These are phyloP conservation scores for Apus apus DNA, from an alignment of 2,113 vertebrate genomes.

Conservation along the genomic window DNA sequence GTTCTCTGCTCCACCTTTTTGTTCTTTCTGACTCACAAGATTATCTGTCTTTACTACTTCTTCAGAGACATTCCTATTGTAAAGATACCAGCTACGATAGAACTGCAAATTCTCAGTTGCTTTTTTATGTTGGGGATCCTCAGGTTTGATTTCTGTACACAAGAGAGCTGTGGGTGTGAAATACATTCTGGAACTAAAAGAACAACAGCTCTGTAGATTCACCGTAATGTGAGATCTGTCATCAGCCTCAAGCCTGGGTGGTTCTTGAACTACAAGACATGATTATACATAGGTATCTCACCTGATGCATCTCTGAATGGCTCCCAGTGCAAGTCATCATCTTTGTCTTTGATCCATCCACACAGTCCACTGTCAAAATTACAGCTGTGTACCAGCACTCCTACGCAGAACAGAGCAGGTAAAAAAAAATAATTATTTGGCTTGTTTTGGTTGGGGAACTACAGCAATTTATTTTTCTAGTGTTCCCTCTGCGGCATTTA, in stretches of 20 bases:
- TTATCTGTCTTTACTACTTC: not conserved
- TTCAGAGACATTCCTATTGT: not conserved
- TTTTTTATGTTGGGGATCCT: not conserved
- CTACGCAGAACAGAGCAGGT: conserved; percentile 67
- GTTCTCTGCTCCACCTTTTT: not conserved
- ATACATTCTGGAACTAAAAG: not conserved
- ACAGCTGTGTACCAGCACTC: conserved; percentile 87
- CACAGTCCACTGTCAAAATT: conserved; percentile 93
- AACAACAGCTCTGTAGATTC: not conserved
- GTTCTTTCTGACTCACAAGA: not conserved
- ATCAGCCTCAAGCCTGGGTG: not conserved
- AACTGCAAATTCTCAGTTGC: not conserved
- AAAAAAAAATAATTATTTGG: not conserved
- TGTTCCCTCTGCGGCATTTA: no score
- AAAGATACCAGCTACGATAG: not conserved
- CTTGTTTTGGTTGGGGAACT: not conserved
- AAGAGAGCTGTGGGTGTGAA: not conserved
- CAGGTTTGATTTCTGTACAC: not conserved
- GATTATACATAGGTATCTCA: not conserved
- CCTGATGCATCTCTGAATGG: conserved; percentile 79
- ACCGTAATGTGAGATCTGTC: not conserved
- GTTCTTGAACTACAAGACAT: not conserved
- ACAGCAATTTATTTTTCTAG: not conserved
- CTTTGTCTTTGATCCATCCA: conserved; percentile 89
- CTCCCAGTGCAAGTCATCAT: conserved; percentile 91